These are phyloP conservation scores for Mesopsocus fuscifrons DNA, from an alignment of 2,888 invertebrate genomes.

Conservation along the genomic window DNA sequence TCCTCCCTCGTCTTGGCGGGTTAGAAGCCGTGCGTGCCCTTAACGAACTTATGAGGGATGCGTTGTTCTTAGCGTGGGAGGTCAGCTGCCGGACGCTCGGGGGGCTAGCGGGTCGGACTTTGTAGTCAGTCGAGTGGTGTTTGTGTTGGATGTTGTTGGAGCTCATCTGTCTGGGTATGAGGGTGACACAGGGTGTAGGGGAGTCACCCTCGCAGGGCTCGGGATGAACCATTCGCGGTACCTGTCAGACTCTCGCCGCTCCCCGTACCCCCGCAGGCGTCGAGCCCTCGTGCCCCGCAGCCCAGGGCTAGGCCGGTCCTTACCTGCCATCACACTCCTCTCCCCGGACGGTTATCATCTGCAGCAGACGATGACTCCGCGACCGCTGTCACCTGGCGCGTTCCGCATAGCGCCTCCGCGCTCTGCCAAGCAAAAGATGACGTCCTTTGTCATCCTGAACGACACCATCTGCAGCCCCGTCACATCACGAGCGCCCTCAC, in stretches of 20 bases:
- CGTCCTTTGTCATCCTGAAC: constrained; percentile 48
- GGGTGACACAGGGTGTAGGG: background rate
- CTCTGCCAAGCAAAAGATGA: constrained; percentile 16
- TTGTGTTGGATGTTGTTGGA: too few relatives aligned
- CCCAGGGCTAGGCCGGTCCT: background rate
- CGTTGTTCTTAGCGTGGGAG: too few relatives aligned
- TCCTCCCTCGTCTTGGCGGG: background rate
- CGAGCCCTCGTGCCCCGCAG: background rate
- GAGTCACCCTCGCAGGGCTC: background rate
- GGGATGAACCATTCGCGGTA: constrained; percentile 6
- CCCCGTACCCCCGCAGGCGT: background rate
- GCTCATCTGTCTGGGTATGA: too few relatives aligned
- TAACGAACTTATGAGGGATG: too few relatives aligned
- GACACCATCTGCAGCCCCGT: constrained; percentile 31
- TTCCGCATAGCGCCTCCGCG: constrained; percentile 16
- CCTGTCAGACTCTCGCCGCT: background rate
- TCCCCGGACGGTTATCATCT: background rate
- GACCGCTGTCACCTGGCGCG: background rate
- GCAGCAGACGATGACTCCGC: background rate
- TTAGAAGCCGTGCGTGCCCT: too few relatives aligned
- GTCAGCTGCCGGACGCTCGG: too few relatives aligned
- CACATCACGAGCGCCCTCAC: constrained; percentile 22
- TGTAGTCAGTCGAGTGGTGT: background rate
- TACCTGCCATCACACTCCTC: constrained; percentile 2
- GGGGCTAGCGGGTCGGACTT: background rate